Conservation (phyloP, 2,113 vertebrate species). For the Siniperca knerii region DNA sequence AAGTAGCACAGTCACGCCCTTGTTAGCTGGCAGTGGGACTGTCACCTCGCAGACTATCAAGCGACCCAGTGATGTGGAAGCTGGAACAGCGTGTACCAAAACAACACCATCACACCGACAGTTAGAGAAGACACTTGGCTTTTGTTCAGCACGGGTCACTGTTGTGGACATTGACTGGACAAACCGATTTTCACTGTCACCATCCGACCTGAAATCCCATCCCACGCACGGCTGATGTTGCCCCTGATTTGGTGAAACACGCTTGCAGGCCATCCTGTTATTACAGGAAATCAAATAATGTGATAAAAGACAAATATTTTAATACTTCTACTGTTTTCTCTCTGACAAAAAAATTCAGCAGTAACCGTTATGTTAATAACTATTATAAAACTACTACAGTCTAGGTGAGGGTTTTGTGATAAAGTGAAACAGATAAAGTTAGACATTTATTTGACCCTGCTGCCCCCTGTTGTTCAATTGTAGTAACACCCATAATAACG, state of each 20-base stretch:
- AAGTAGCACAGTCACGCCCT: constrained; percentile 63
- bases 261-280: background rate
- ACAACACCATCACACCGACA: constrained; percentile 40
- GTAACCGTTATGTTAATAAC: background rate
- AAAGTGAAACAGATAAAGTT: background rate
- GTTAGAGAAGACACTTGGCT: constrained; percentile 57
- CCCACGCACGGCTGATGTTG: background rate
- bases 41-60: constrained; percentile 61
- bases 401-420: background rate
- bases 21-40: constrained; percentile 51
- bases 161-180: constrained; percentile 7
- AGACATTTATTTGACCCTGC: constrained; percentile 45
- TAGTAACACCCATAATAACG: constrained; percentile 21
- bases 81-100: constrained; percentile 71
- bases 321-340: background rate
- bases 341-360: background rate
- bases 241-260: background rate
- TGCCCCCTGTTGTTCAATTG: constrained; percentile 63
- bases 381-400: background rate
- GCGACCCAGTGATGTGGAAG: constrained; percentile 56
- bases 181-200: constrained; percentile 12
- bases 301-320: background rate
- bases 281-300: background rate
- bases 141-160: constrained; percentile 41
- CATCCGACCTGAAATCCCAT: constrained; percentile 28